Base-by-base conservation (phyloP, 23 tunicate species). In the Clavelina lepadiformis region DNA sequence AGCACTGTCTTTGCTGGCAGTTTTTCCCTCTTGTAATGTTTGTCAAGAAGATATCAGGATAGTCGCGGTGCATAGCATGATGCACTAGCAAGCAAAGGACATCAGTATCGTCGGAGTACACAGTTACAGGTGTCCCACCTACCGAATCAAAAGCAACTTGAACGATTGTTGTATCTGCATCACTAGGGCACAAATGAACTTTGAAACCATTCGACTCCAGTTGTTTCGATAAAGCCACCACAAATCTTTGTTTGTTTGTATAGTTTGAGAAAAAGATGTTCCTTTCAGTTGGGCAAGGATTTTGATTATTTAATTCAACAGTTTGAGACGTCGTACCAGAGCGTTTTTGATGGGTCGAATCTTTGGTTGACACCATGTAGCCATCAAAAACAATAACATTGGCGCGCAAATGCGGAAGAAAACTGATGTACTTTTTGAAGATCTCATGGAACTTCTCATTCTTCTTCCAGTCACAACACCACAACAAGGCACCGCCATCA, bases 401-500 rank as follows among this genome's bases (percentile, higher is more conserved):
- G 5, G 35, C 5, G 19, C 35, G 34, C 15, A 29, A 58, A 28
- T 58, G 65, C 5, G 7, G 65, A 29, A 35, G 65, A 29, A 29
- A 58, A 22, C 7, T 23, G 6, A 58, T 37, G 31, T 58, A 58
- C 15, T 15, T 35, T 58, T 29, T 28, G 19, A 37, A 22, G 37
- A 23, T 6, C 8, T 58, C 65, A 13, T 58, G 15, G 7, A 58
- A 58, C 24, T 35, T 58, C 34, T 13, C 24, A 28, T 28, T 26
- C 8, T 24, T 25, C 4, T 29, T 25, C 65, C 65, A 58, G 15
- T 37, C 15, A n/a, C 29, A 8, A 29, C 65, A 5, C n/a, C 31
- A 37, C 65, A 58, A 28, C 4, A 58, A 37, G 5, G 65, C 65
- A 58, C 65, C 65, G 5, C 65, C 65, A 58, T 58, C 65, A 58